Evolutionary conservation across 1,140 invertebrate species (phyloP).

Genomic region (Apis florea): DNA sequence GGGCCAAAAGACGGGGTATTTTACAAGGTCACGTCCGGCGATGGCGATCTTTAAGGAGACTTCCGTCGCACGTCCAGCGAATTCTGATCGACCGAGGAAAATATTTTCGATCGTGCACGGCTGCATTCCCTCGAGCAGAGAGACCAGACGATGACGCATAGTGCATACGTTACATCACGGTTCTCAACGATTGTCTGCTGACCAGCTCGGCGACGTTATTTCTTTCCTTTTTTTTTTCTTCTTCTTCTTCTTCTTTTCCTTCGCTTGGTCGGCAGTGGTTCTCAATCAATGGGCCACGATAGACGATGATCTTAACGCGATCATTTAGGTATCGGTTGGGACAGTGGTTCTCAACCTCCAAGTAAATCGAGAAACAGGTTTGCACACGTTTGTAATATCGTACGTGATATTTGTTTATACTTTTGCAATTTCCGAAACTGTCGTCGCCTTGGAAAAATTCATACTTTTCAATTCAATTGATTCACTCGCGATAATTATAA

Average conservation of each 20-base stretch:
- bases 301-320: too few species aligned
- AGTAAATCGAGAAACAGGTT: too few species aligned
- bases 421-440: too few species aligned
- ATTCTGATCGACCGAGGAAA: constrained; percentile 40
- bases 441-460: too few species aligned
- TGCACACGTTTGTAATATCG: too few species aligned
- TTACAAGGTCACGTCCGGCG: background rate
- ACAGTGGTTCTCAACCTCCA: too few species aligned
- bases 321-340: too few species aligned
- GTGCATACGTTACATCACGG: constrained; percentile 50
- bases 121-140: background rate
- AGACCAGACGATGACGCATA: constrained; percentile 50
- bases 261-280: too few species aligned
- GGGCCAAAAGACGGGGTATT: background rate
- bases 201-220: background rate
- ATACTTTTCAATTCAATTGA: background rate
- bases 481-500: background rate
- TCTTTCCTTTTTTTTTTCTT: background rate
- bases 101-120: constrained; percentile 44
- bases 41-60: constrained; percentile 11
- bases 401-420: too few species aligned
- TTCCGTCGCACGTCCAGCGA: constrained; percentile 27
- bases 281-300: too few species aligned
- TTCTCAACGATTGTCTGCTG: constrained; percentile 24
- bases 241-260: background rate